Base-by-base conservation (phyloP, 1,140 invertebrate genomes). In the Frieseomelitta varia region DNA sequence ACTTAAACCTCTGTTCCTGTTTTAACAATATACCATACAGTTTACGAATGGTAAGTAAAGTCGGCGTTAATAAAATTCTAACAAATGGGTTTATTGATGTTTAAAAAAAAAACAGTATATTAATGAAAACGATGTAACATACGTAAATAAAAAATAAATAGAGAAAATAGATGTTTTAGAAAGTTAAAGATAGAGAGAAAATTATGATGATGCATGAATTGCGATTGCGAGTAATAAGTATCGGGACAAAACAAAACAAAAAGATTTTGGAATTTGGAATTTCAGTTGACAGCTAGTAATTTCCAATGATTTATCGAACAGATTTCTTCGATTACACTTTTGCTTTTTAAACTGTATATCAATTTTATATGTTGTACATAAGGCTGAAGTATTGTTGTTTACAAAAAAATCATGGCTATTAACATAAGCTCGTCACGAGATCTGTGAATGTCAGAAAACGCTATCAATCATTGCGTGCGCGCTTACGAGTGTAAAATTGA, bases 1-100 rank as follows among this genome's bases (percentile, higher is more conserved):
- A 47, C 73, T 86, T 63, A 83, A 73, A 89, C 84, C 74, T 86
- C 19, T 17, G 47, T 56, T 63, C 47, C 39, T n/a, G 2, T 17
- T 3, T 61, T 14, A 53, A 19, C 71, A 53, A 68, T 27, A 19
- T 51, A 53, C 65, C 53, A 63, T 68, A 34, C 17, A 63, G 21
- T 72, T 75, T 74, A 74, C 55, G 58, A 67, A 53, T 63, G 34
- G 65, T 24, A 61, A 84, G 55, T 72, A 56, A 65, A 74, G 76
- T 15, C 30, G 2, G 58, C 24, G 3, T 21, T 27, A 39, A 58
- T 55, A 68, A 79, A 39, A 61, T 14, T 61, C 11, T n/a, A 61
- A 61, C 39, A 47, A 47, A 0, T 47, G 39, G 39, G 39, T 47
- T 47, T 8, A 47, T 47, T 47, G 8, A 47, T 47, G 39, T 47